These are phyloP conservation scores for Lutjanus erythropterus DNA, from an alignment of 2,113 vertebrate genomes.

Conservation along the genomic window DNA sequence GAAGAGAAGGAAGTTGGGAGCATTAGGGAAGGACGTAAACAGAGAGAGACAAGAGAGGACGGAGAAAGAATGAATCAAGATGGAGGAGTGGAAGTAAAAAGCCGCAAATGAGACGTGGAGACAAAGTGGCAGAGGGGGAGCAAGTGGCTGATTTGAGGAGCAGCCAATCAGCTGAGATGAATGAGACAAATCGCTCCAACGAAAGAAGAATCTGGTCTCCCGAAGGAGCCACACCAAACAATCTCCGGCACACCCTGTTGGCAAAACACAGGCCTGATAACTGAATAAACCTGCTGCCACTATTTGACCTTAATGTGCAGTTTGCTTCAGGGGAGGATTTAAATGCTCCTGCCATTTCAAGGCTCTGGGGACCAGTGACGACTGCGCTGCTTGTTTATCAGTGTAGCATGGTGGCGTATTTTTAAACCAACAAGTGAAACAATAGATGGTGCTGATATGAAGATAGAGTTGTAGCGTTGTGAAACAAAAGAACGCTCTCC, in stretches of 20 bases:
- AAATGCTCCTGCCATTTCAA: constrained; percentile 62
- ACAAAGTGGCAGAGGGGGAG: constrained; percentile 31
- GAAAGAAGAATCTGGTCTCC: constrained; percentile 39
- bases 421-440: constrained; percentile 55
- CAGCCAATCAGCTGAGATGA: constrained; percentile 60
- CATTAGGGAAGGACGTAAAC: constrained; percentile 52
- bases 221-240: constrained; percentile 56
- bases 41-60: constrained; percentile 28
- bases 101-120: constrained; percentile 44
- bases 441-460: constrained; percentile 4
- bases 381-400: constrained; percentile 45
- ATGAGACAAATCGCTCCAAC: constrained; percentile 48
- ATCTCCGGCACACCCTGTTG: constrained; percentile 62
- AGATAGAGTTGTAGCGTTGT: constrained; percentile 22
- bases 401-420: constrained; percentile 14
- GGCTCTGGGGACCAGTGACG: constrained; percentile 64
- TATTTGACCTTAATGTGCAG: constrained; percentile 66
- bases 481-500: constrained; percentile 32
- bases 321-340: constrained; percentile 61
- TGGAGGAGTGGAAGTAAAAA: constrained; percentile 47
- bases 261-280: constrained; percentile 67
- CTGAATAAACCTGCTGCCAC: constrained; percentile 64
- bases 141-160: constrained; percentile 46
- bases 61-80: constrained; percentile 44
- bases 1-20: constrained; percentile 54